A percentile compares a stretch with the other conserved stretches of the same genome.
phyloP scores from a whole-genome alignment of 2,888 invertebrate genomes.

The Meteorus cinctellus region DNA sequence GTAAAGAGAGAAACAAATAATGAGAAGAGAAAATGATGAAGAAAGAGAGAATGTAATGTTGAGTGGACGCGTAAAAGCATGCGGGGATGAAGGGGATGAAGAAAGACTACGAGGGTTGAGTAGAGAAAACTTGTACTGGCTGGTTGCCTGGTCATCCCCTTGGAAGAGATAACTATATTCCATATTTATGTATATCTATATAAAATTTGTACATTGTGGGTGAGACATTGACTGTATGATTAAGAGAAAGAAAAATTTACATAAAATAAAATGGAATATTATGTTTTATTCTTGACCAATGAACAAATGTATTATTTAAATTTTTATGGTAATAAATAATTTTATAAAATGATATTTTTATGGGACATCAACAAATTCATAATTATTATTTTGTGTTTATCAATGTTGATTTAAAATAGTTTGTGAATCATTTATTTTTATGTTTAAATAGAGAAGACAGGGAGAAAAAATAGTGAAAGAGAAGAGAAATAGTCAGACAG shows the following conservation, averaged over 20 bases:
- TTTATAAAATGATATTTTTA: not conserved
- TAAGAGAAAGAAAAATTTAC: not conserved
- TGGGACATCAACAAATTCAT: too few species aligned
- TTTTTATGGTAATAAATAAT: not conserved
- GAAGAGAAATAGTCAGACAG: slow-evolving; percentile 19
- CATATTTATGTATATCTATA: not conserved
- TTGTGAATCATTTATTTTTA: too few species aligned
- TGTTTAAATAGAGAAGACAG: too few species aligned
- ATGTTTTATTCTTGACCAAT: not conserved
- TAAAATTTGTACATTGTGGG: slow-evolving; percentile 17
- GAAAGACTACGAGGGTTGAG: slow-evolving; percentile 31
- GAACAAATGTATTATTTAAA: not conserved
- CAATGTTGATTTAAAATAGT: too few species aligned
- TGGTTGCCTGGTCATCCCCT: slow-evolving; percentile 34
- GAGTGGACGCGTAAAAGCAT: slow-evolving; percentile 13
- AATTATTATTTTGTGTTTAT: too few species aligned
- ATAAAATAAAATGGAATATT: not conserved
- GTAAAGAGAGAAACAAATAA: not conserved
- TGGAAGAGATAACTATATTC: slow-evolving; percentile 36
- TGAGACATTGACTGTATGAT: not conserved
- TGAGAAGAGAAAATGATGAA: not conserved
- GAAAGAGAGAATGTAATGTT: slow-evolving; percentile 22
- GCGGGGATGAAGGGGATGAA: slow-evolving; percentile 22
- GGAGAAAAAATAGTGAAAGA: too few species aligned
- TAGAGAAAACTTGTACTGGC: slow-evolving; percentile 28